phyloP scores from a whole-genome alignment of 2,888 invertebrate genomes.

The Serripes groenlandicus region DNA sequence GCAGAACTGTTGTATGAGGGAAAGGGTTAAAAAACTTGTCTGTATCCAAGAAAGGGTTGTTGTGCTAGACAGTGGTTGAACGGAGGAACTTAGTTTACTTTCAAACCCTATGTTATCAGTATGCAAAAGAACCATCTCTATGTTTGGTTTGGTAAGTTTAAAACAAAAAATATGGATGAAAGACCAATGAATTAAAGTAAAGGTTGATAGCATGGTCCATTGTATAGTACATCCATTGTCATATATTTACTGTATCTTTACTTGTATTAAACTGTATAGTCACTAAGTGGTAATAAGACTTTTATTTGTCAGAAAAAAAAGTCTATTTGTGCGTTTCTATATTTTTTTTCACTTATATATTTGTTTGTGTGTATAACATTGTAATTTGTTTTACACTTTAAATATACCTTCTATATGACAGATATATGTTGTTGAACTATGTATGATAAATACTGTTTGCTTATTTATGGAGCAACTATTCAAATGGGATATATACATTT shows the following conservation, averaged over 20 bases:
- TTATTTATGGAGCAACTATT: too few relatives aligned
- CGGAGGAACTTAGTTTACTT: too few relatives aligned
- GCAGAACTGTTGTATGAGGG: too few relatives aligned
- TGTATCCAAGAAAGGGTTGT: too few relatives aligned
- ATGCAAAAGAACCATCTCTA: too few relatives aligned
- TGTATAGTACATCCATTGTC: constrained; percentile 16
- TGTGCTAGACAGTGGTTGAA: too few relatives aligned
- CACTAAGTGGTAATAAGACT: constrained; percentile 14
- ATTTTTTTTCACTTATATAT: constrained; percentile 18
- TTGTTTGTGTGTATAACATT: constrained; percentile 20
- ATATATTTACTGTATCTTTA: constrained; percentile 15
- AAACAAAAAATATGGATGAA: too few relatives aligned
- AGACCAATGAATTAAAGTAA: too few relatives aligned
- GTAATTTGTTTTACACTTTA: constrained; percentile 12
- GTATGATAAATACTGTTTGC: too few relatives aligned
- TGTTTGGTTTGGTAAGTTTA: not conserved
- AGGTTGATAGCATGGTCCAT: not conserved
- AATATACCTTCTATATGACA: not conserved
- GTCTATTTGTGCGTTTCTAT: constrained; percentile 1
- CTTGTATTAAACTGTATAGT: constrained; percentile 27
- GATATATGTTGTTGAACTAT: not conserved
- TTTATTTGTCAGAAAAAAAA: constrained; percentile 5
- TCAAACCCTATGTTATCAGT: too few relatives aligned
- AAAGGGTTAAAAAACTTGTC: too few relatives aligned
- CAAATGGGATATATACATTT: too few relatives aligned